A percentile compares a stretch with the other conserved stretches of the same genome.
Conservation (phyloP, 2,113 vertebrate species). For the Ornithorhynchus anatinus region DNA sequence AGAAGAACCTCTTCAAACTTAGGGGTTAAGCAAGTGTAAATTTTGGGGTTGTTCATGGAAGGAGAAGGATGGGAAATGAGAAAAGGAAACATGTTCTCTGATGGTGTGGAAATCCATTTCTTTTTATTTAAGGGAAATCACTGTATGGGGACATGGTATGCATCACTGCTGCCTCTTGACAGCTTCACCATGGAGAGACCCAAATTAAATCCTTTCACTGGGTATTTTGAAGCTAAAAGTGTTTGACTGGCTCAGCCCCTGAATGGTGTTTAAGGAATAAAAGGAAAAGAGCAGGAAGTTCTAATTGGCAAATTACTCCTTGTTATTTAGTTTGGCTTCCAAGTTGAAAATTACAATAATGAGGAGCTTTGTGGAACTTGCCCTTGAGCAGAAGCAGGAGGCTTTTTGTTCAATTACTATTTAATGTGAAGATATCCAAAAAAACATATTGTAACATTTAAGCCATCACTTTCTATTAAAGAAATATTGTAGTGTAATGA, state of each 20-base stretch:
- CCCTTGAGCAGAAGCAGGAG: slow-evolving; percentile 73
- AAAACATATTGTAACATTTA: slow-evolving; percentile 83
- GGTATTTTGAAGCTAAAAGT: slow-evolving; percentile 80
- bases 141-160: slow-evolving; percentile 64
- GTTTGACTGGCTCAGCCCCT: slow-evolving; percentile 76
- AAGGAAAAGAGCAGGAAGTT: slow-evolving; percentile 81
- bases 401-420: slow-evolving; percentile 77
- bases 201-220: slow-evolving; percentile 78
- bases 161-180: slow-evolving; percentile 74
- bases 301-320: slow-evolving; percentile 90
- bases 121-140: slow-evolving; percentile 52
- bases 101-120: slow-evolving; percentile 37
- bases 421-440: slow-evolving; percentile 77
- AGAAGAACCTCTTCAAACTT: not conserved
- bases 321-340: slow-evolving; percentile 88
- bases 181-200: slow-evolving; percentile 70
- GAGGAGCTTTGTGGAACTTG: slow-evolving; percentile 80
- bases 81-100: slow-evolving; percentile 50
- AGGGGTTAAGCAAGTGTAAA: not conserved
- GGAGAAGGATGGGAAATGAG: slow-evolving; percentile 60
- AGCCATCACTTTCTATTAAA: slow-evolving; percentile 81
- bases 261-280: slow-evolving; percentile 80
- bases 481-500: slow-evolving; percentile 77
- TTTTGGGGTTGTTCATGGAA: slow-evolving; percentile 39
- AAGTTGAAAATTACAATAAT: slow-evolving; percentile 86